Evolutionary conservation across 2,113 vertebrate genomes (phyloP), one percentile per base, ranked within the genome.

Genomic region (Amia ocellicauda): DNA sequence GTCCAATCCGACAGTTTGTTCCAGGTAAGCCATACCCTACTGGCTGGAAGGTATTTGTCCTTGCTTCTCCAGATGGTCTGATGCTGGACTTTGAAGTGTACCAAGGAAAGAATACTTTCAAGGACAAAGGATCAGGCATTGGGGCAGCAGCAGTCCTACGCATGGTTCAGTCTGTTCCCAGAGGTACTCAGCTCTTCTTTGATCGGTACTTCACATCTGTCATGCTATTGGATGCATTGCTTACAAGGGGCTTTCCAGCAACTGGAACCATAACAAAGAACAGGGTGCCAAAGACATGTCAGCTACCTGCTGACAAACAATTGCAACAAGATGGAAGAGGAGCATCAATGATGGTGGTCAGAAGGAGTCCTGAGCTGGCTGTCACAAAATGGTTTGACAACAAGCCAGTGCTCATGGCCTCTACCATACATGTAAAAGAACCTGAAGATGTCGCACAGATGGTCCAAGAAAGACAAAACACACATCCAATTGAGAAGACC

Each of bases 81-180:
- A 28, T 72, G 42, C 41, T 72, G 3, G 66, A 72, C 51, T 65
- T 64, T 58, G 51, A 57, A 3, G 2, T 68, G 1, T 72, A 72
- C 52, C 58, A 68, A 51, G 66, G 70, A 42, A 36, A 28, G 27
- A 24, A 31, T 5, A 27, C 24, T 16, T 40, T 57, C 58, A 49
- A 0, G 4, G 17, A 4, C 26, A 19, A 70, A 66, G 22, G 20
- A 40, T 4, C 60, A 13, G 58, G 66, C 22, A 9, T 63, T 16
- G 50, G 58, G 23, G 24, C 13, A 60, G 53, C 68, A 56, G 31
- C 23, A 45, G 59, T 73, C 8, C 11, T 63, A 43, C 20, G 23
- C 26, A 26, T 62, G 51, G 17, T 26, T 26, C n/a, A 60, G 22
- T 2, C 17, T 24, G n/a, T 53, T 53, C 51, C 51, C 7, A 20